A percentile compares a stretch with the other conserved stretches of the same genome.
phyloP scores from a whole-genome alignment of 2,888 invertebrate genomes.

The Hypomecis punctinalis region DNA sequence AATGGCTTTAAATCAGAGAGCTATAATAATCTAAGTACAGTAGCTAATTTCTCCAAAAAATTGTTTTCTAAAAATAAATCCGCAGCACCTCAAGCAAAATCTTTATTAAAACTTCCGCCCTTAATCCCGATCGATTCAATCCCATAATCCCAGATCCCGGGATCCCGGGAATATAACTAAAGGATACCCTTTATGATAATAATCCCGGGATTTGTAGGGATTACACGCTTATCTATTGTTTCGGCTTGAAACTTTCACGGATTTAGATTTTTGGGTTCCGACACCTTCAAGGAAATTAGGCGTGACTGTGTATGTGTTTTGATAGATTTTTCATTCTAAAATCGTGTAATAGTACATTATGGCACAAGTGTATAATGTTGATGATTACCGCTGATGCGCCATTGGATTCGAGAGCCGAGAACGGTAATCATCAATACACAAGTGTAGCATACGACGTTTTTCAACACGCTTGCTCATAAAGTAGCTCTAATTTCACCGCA shows the following conservation, averaged over 20 bases:
- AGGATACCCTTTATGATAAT: constrained; percentile 40
- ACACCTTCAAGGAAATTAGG: constrained; percentile 15
- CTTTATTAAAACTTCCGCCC: constrained; percentile 35
- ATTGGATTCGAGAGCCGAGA: too few relatives aligned
- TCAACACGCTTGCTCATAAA: too few relatives aligned
- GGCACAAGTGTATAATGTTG: too few relatives aligned
- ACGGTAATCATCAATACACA: too few relatives aligned
- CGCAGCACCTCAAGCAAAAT: constrained; percentile 1
- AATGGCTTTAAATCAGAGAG: too few relatives aligned
- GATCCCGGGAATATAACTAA: constrained; percentile 32
- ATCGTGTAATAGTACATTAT: too few relatives aligned
- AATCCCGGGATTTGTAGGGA: constrained; percentile 39
- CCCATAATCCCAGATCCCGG: constrained; percentile 21
- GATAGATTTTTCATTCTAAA: neutral
- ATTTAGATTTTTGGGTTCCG: constrained; percentile 36
- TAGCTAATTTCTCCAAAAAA: too few relatives aligned
- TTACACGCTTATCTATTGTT: constrained; percentile 44
- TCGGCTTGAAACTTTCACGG: constrained; percentile 35
- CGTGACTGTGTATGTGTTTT: neutral
- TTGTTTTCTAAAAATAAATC: neutral
- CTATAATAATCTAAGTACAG: too few relatives aligned
- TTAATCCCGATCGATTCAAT: constrained; percentile 32
- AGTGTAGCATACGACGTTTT: too few relatives aligned
- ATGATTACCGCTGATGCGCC: too few relatives aligned
- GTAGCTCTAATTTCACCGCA: too few relatives aligned